phyloP scores from a whole-genome alignment of 2,888 invertebrate species.

The Acanthosepion pharaonis region DNA sequence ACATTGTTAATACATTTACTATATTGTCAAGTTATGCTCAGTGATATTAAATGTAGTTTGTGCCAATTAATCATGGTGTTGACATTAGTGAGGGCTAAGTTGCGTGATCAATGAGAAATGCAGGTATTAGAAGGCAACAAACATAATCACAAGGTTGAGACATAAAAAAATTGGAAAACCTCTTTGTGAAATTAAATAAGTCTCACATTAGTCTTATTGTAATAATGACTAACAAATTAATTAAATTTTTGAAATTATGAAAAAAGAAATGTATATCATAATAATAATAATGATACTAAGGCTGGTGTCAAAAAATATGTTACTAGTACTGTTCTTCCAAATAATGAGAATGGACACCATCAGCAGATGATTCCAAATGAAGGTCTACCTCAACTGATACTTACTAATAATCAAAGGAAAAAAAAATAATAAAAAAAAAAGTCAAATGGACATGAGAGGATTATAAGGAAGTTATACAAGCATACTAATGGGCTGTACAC shows the following conservation, averaged over 20 bases:
- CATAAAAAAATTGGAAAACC: conserved; percentile 37
- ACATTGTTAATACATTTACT: neutral
- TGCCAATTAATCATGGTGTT: conserved; percentile 8
- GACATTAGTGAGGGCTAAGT: conserved; percentile 38
- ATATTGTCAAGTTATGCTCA: conserved; percentile 20
- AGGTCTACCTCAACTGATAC: no score
- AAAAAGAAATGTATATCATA: neutral
- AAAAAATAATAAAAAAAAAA: no score
- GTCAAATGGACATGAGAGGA: no score
- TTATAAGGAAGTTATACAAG: no score
- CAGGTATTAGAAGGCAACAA: conserved; percentile 42
- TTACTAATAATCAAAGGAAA: no score
- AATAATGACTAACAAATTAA: neutral
- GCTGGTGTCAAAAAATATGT: no score
- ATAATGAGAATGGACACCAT: no score
- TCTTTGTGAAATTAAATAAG: conserved; percentile 37
- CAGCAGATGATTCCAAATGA: no score
- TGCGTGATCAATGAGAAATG: conserved; percentile 44
- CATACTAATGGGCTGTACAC: no score
- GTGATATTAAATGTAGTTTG: neutral
- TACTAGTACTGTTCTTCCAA: no score
- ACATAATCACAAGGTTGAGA: conserved; percentile 35
- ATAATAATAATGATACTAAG: no score
- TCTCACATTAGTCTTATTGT: neutral
- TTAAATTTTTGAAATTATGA: neutral